Conservation (phyloP, 2,797 vertebrate species). For the Scarus forsteni region DNA sequence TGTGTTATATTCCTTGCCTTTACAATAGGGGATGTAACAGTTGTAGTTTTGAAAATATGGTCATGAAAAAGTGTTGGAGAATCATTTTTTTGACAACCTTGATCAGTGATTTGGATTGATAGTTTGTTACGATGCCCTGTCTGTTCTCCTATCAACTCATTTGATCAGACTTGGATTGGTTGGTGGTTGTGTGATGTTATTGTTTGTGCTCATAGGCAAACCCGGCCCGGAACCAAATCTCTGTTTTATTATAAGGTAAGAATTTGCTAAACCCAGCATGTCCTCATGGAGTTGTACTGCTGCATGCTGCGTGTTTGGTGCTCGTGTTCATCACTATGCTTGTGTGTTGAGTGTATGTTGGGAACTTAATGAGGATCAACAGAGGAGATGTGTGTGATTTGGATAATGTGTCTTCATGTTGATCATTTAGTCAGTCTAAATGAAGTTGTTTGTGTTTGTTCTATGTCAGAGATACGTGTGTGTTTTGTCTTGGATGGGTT, state of each 20-base stretch:
- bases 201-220: background rate
- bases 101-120: too few relatives aligned
- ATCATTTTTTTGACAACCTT: too few relatives aligned
- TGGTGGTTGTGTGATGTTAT: too few relatives aligned
- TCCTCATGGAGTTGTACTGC: background rate
- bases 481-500: background rate
- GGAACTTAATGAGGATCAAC: background rate
- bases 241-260: background rate
- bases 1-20: too few relatives aligned
- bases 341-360: background rate
- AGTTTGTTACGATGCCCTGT: too few relatives aligned
- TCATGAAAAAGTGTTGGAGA: too few relatives aligned
- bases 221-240: background rate
- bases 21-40: too few relatives aligned
- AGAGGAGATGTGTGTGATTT: background rate
- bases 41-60: too few relatives aligned
- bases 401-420: background rate
- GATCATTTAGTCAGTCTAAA: background rate
- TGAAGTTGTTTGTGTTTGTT: background rate
- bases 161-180: too few relatives aligned
- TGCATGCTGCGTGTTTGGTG: background rate
- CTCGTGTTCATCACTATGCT: background rate
- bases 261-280: background rate
- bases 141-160: too few relatives aligned
- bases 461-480: background rate